phyloP scores from a whole-genome alignment of 2,113 vertebrate genomes.

The Cariama cristata region DNA sequence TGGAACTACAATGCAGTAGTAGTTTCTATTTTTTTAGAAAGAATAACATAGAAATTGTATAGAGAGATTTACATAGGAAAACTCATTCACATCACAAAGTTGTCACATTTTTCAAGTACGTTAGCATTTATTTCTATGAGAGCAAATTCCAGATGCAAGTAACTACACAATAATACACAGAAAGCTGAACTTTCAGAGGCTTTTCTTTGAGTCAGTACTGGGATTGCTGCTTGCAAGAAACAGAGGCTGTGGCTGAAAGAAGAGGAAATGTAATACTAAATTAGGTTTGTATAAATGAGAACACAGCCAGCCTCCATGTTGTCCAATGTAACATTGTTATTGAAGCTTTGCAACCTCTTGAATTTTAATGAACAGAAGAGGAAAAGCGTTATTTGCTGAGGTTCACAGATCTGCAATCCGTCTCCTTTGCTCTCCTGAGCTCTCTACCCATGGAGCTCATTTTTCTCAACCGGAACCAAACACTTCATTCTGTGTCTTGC shows the following conservation, averaged over 20 bases:
- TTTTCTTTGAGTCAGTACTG: not conserved
- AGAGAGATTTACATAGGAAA: not conserved
- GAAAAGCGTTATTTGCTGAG: not conserved
- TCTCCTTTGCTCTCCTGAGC: not conserved
- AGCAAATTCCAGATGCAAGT: slow-evolving; percentile 19
- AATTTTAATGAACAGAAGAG: not conserved
- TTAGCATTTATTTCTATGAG: slow-evolving; percentile 3
- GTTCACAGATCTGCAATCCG: not conserved
- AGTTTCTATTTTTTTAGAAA: not conserved
- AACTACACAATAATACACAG: not conserved
- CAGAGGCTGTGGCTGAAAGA: not conserved
- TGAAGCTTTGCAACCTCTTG: not conserved
- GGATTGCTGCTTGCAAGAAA: not conserved
- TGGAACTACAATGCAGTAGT: not conserved
- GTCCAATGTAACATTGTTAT: not conserved
- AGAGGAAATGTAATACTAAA: not conserved
- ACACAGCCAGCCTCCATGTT: not conserved
- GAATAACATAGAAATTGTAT: not conserved
- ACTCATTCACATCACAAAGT: not conserved
- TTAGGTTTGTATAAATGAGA: not conserved
- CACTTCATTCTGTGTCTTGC: not conserved
- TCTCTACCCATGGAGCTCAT: not conserved
- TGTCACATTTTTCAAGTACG: not conserved
- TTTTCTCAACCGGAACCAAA: not conserved
- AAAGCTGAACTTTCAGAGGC: slow-evolving; percentile 6